phyloP scores from a whole-genome alignment of 2,797 vertebrate genomes.

The Hyperoplus lanceolatus region DNA sequence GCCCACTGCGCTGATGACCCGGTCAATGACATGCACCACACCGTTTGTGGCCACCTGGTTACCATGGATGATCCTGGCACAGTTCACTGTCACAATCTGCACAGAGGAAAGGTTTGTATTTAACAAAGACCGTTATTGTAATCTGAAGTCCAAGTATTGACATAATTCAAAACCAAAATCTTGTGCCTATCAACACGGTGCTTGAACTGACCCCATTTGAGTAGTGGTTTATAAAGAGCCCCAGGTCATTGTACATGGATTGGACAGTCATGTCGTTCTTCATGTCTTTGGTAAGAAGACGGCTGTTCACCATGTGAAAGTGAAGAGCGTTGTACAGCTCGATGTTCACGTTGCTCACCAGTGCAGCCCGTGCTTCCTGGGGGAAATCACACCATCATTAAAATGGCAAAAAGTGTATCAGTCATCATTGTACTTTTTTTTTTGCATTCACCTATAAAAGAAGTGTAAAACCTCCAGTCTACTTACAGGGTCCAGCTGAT shows the following conservation, averaged over 20 bases:
- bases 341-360: constrained; percentile 92
- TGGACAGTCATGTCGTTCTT: constrained; percentile 89
- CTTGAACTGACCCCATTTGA: constrained; percentile 90
- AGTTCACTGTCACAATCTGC: constrained; percentile 98
- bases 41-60: constrained; percentile 98
- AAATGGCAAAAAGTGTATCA: background rate
- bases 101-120: background rate
- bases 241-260: constrained; percentile 91
- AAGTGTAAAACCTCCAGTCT: background rate
- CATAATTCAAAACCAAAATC: background rate
- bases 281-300: constrained; percentile 95
- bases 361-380: constrained; percentile 85
- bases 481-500: constrained; percentile 89
- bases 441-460: background rate
- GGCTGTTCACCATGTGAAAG: constrained; percentile 93
- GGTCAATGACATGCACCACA: constrained; percentile 94
- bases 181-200: no score
- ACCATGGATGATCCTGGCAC: constrained; percentile 92
- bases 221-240: constrained; percentile 95
- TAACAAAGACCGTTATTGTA: background rate
- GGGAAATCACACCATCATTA: constrained; percentile 35
- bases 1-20: constrained; percentile 88
- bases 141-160: background rate
- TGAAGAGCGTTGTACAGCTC: constrained; percentile 92
- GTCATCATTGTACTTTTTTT: background rate